Percentiles rank a stretch among this genome's conserved stretches.
Conservation (phyloP, 2,113 vertebrate genomes). For the Aphelocoma coerulescens region DNA sequence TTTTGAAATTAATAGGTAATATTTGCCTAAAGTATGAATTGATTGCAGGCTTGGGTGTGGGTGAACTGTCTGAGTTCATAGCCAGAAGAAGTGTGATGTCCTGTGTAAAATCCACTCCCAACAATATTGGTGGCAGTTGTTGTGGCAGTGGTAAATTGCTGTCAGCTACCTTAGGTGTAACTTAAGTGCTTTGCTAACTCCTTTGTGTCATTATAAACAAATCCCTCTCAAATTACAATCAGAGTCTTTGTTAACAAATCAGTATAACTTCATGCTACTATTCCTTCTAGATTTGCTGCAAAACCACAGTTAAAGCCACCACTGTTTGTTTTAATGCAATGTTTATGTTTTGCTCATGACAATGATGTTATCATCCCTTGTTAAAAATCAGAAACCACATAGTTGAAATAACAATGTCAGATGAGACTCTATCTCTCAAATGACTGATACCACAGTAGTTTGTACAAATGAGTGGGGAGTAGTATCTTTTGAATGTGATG, state of each 20-base stretch:
- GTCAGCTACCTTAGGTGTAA: background rate
- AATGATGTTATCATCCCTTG: background rate
- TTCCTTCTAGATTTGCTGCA: background rate
- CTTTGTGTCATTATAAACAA: background rate
- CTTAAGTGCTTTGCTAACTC: background rate
- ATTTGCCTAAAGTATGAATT: background rate
- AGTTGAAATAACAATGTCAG: background rate
- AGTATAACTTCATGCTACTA: background rate
- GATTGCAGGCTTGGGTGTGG: background rate
- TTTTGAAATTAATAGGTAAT: background rate
- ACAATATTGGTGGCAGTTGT: background rate
- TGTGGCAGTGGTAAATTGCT: background rate
- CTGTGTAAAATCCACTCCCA: background rate
- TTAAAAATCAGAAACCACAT: background rate
- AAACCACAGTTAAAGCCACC: background rate
- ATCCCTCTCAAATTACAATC: background rate
- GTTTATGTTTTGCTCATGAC: background rate
- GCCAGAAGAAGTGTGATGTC: background rate
- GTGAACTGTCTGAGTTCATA: background rate
- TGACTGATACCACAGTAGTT: background rate
- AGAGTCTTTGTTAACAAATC: background rate
- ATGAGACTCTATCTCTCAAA: background rate
- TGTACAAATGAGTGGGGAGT: background rate
- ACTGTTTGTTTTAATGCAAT: background rate
- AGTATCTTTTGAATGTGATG: background rate